Conservation (phyloP, 2,888 invertebrate genomes). For the Serrognathus titanus region DNA sequence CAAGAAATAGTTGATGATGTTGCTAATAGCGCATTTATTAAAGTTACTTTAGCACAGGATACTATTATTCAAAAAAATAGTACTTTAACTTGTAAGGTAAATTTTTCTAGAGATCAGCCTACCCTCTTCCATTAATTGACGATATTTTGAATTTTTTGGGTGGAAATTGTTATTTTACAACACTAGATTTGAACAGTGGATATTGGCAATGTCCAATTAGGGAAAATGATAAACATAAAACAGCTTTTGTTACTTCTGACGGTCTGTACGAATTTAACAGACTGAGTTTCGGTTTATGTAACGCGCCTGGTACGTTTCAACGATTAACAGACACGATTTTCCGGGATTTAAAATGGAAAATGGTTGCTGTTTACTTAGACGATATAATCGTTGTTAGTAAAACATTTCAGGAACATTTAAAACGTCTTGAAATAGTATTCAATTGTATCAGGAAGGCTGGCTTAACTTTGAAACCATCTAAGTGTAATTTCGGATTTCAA, state of each 20-base stretch:
- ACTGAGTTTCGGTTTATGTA: conserved; percentile 28
- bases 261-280: conserved; percentile 28
- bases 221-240: conserved; percentile 20
- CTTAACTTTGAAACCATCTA: conserved; percentile 2
- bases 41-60: neutral
- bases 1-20: too few relatives aligned
- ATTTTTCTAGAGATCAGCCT: neutral
- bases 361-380: conserved; percentile 26
- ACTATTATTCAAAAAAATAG: too few relatives aligned
- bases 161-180: conserved; percentile 23
- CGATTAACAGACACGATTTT: conserved; percentile 24
- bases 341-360: conserved; percentile 22
- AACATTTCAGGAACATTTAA: too few relatives aligned
- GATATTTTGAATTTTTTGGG: conserved; percentile 23
- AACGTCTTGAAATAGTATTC: conserved; percentile 1
- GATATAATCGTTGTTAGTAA: conserved; percentile 28
- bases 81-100: neutral
- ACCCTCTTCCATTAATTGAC: conserved; percentile 23
- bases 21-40: neutral
- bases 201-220: conserved; percentile 25
- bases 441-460: conserved; percentile 5
- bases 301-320: conserved; percentile 28
- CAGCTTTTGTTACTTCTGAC: conserved; percentile 24
- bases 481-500: conserved; percentile 1
- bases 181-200: too few relatives aligned